Evolutionary conservation across 2,113 vertebrate genomes (phyloP), one percentile per base, ranked within the genome.

Genomic region (Phaethornis superciliosus): DNA sequence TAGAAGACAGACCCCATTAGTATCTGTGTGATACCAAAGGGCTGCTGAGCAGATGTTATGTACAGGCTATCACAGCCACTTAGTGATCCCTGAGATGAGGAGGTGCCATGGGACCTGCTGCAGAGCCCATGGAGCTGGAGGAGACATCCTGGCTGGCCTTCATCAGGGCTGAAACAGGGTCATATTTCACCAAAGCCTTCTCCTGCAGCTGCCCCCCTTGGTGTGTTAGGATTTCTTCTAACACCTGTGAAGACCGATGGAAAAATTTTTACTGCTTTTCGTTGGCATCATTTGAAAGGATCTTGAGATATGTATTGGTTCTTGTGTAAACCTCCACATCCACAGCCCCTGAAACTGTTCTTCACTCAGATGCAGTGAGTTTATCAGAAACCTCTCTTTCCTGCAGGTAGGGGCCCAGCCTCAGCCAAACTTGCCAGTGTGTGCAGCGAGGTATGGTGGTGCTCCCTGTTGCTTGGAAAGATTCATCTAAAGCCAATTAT

Each of bases 51-150:
- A 60, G 71, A 67, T 89, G 88, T 74, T 83, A 20, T 7, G 4
- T 54, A 16, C 30, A 63, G 55, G 74, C 24, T 59, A 24, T 80
- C 79, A 27, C 3, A 0, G 69, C 12, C 51, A 21, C 55, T 76
- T 7, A 71, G 76, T 23, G 85, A 71, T 77, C 0, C 0, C 47
- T 0, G 6, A 77, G 93, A 80, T 0, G 0, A 15, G 0, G 0
- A 0, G 14, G 74, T 83, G 87, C 84, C 6, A 0, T 75, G 81
- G 76, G 87, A 85, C 47, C 65, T 72, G 21, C 1, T 56, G 76
- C 81, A 88, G 83, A 83, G 49, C 24, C 33, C 1, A 0, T 63
- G 51, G 79, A 81, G 59, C 79, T 91, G 52, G 15, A 75, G 89
- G 62, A 95, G 67, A 76, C 49, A 1, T 33, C 33, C 51, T 65